Conservation (phyloP, 2,888 invertebrate species). For the Drosophila vallismaia region DNA sequence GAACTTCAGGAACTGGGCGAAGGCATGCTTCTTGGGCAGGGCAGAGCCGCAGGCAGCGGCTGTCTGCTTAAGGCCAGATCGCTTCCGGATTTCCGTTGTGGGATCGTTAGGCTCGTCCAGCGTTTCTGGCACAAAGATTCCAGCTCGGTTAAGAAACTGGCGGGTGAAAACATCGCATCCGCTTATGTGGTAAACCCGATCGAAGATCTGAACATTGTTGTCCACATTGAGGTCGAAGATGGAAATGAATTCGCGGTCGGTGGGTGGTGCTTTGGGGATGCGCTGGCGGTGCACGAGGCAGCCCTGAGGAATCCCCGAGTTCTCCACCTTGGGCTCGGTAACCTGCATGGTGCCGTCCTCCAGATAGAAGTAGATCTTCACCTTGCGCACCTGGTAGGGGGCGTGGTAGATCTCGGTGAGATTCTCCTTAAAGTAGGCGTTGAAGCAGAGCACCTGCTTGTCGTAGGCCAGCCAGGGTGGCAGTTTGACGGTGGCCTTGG, state of each 20-base stretch:
- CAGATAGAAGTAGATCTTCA: slow-evolving; percentile 93
- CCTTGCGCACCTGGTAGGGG: slow-evolving; percentile 89
- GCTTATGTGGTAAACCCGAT: slow-evolving; percentile 91
- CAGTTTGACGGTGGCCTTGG: slow-evolving; percentile 89
- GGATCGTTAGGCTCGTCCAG: slow-evolving; percentile 86
- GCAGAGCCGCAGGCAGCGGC: slow-evolving; percentile 41
- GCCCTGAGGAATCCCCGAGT: slow-evolving; percentile 94
- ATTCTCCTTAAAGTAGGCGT: slow-evolving; percentile 85
- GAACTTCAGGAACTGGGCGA: slow-evolving; percentile 92
- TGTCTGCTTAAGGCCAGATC: slow-evolving; percentile 66
- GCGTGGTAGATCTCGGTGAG: slow-evolving; percentile 89
- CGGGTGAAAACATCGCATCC: slow-evolving; percentile 95
- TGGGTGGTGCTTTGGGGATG: slow-evolving; percentile 90
- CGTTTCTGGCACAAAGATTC: slow-evolving; percentile 92
- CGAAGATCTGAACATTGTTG: slow-evolving; percentile 90
- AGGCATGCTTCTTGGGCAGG: slow-evolving; percentile 86
- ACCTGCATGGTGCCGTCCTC: slow-evolving; percentile 97
- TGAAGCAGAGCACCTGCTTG: slow-evolving; percentile 88
- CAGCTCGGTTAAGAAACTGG: slow-evolving; percentile 92
- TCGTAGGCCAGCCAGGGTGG: slow-evolving; percentile 95
- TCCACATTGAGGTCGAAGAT: slow-evolving; percentile 95
- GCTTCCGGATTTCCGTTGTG: slow-evolving; percentile 84
- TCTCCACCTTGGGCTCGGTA: slow-evolving; percentile 90
- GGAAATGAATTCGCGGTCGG: slow-evolving; percentile 91
- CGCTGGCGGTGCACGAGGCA: slow-evolving; percentile 92